Conservation (phyloP, 2,797 vertebrate genomes). For the Aldrovandia affinis region DNA sequence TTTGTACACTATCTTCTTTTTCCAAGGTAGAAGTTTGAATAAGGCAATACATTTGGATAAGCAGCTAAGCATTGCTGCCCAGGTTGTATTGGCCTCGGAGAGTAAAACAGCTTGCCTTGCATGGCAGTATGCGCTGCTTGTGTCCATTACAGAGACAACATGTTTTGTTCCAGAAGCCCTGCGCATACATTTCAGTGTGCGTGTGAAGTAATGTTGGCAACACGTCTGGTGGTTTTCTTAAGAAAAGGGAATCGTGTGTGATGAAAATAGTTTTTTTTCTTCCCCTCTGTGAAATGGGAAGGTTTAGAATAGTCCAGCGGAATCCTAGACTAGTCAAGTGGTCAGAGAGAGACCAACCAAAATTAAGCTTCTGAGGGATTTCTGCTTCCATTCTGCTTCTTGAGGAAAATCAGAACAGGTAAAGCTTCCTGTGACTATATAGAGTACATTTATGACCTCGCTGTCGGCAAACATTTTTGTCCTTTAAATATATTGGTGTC, state of each 20-base stretch:
- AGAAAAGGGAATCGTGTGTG: conserved; percentile 35
- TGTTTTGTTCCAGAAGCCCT: conserved; percentile 33
- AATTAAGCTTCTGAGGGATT: not conserved
- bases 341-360: not conserved
- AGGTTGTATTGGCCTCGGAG: not conserved
- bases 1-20: not conserved
- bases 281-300: conserved; percentile 33
- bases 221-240: conserved; percentile 33
- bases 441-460: no score
- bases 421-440: not conserved
- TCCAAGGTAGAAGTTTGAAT: not conserved
- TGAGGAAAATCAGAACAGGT: not conserved
- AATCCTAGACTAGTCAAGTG: conserved; percentile 30
- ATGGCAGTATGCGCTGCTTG: not conserved
- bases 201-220: conserved; percentile 36
- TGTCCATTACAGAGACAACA: not conserved
- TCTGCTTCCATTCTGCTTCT: not conserved
- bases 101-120: not conserved
- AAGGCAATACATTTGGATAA: not conserved
- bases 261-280: conserved; percentile 42
- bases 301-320: conserved; percentile 34
- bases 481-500: not conserved
- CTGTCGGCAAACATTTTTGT: no score
- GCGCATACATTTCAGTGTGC: conserved; percentile 40
- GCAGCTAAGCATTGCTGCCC: not conserved